Base-by-base conservation (phyloP, 1,140 invertebrate species). In the Drosophila tani region DNA sequence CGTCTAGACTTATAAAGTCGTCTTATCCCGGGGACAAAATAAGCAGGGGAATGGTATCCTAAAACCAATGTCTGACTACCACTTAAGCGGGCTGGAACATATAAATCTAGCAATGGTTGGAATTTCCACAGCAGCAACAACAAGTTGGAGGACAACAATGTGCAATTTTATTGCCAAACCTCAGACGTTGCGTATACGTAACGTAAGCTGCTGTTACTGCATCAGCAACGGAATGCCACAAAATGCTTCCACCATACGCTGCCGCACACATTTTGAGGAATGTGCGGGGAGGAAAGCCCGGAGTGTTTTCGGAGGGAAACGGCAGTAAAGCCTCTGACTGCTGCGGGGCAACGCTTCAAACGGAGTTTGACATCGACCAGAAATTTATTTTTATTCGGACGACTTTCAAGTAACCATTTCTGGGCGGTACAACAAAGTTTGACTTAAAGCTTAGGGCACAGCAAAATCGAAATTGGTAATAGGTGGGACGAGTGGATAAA, bases 121-220 rank as follows among this genome's bases (percentile, higher is more conserved):
- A 81, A 88, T 88, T 88, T 84, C 59, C 62, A 67, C 64, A 74
- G 29, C 60, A 70, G 7, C 27, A 71, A 56, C 49, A 82, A 45
- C 78, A 70, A 57, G 27, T n/a, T 32, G 14, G 21, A 17, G 62
- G 49, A 75, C 84, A 87, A 88, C 84, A 87, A 84, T 88, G 84
- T 83, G 77, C 84, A 84, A 66, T 87, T 87, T 87, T 87, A 87
- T 87, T 84, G 84, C 84, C 77, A 88, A 84, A 75, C 85, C 84
- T 88, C 84, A 87, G 84, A 84, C 84, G 68, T 81, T 88, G 84
- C 84, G 84, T 88, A 87, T 83, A 87, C 84, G 84, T 88, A 87
- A 69, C 81, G 84, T 81, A 81, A 87, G 83, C 80, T 78, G 49
- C 75, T 63, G 49, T 60, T 57, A 62, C 69, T 67, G 79, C 60